Percentiles rank a stretch among this genome's conserved stretches.
These are phyloP conservation scores for Macquaria australasica DNA, from an alignment of 2,113 vertebrate genomes.

Conservation along the genomic window DNA sequence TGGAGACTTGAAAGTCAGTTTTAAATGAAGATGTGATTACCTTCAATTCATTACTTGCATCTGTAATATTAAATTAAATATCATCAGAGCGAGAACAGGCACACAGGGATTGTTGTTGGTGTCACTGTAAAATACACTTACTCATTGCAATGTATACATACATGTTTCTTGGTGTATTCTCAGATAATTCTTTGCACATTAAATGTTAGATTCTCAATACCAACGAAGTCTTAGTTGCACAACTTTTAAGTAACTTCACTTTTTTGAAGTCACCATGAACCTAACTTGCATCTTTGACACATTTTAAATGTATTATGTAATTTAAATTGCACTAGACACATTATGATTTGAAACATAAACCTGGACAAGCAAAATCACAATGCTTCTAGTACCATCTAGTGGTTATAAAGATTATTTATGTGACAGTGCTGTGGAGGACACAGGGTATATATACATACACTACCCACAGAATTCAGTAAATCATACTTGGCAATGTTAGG, in stretches of 20 bases:
- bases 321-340: conserved; percentile 45
- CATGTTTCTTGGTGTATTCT: neutral
- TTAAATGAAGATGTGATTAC: conserved; percentile 7
- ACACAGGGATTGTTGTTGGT: neutral
- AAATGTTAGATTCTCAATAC: neutral
- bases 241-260: neutral
- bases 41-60: conserved; percentile 36
- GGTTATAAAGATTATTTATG: conserved; percentile 37
- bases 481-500: conserved; percentile 42
- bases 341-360: conserved; percentile 24
- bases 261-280: neutral
- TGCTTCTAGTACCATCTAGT: conserved; percentile 82
- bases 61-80: conserved; percentile 21
- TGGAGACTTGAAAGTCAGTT: conserved; percentile 5
- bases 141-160: neutral
- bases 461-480: conserved; percentile 37
- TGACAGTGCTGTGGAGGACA: neutral
- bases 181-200: neutral
- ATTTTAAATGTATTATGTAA: conserved; percentile 50
- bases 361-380: conserved; percentile 44
- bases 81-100: conserved; percentile 2
- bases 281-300: neutral
- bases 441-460: neutral
- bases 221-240: neutral
- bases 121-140: conserved; percentile 7